Conservation (phyloP, 2,113 vertebrate genomes). For the Mastomys natalensis region DNA sequence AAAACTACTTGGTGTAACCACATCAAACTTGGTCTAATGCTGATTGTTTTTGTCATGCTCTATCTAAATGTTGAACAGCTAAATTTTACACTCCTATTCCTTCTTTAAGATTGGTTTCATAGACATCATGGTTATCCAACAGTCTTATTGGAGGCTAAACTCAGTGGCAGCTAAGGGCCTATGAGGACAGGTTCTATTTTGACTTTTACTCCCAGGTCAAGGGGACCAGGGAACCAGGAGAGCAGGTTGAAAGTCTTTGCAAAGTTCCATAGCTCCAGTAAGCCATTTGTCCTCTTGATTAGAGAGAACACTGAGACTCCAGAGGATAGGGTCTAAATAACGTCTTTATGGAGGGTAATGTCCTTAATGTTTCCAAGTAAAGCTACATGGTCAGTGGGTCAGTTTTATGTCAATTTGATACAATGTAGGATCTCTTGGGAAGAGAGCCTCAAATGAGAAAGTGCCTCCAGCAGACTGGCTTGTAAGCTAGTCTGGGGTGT, state of each 20-base stretch:
- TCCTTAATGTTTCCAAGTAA: not conserved
- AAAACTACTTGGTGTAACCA: not conserved
- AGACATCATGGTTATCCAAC: not conserved
- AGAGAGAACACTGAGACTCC: not conserved
- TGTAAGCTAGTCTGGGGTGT: not conserved
- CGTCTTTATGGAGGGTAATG: too few species aligned
- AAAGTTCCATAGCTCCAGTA: not conserved
- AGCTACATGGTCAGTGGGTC: not conserved
- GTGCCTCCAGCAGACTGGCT: not conserved
- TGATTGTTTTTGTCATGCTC: not conserved
- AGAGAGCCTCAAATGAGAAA: not conserved
- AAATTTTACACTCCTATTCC: not conserved
- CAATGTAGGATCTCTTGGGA: not conserved
- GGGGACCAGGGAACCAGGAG: not conserved
- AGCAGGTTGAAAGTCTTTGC: not conserved
- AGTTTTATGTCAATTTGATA: not conserved
- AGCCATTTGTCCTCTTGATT: not conserved
- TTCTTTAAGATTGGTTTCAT: not conserved
- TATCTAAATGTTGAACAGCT: not conserved
- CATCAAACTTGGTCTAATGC: not conserved
- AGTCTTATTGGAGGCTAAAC: not conserved
- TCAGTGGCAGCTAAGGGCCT: not conserved
- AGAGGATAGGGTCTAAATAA: not conserved
- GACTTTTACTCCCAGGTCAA: not conserved
- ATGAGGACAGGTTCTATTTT: not conserved